Conservation (phyloP, 2,113 vertebrate genomes). For the Erythrocebus patas region DNA sequence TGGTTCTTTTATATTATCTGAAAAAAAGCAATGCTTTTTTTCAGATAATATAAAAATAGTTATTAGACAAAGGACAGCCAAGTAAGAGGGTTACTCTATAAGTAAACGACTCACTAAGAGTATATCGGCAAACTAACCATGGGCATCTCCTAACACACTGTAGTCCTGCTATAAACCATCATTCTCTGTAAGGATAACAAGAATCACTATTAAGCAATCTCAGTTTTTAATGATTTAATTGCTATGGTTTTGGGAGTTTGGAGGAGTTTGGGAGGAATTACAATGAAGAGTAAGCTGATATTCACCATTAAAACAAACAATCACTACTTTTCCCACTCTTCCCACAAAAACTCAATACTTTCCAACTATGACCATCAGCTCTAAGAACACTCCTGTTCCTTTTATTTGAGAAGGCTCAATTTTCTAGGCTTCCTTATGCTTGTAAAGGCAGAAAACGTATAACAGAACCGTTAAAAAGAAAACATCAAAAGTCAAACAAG, state of each 20-base stretch:
- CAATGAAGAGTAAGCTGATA: slow-evolving; percentile 1
- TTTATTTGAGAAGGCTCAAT: slow-evolving; percentile 22
- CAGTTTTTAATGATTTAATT: not conserved
- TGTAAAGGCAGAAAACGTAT: not conserved
- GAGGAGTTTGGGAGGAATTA: not conserved
- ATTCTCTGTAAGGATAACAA: not conserved
- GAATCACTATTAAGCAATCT: slow-evolving; percentile 6
- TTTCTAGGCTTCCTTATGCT: slow-evolving; percentile 45
- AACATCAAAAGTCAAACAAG: slow-evolving; percentile 46
- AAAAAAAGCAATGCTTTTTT: not conserved
- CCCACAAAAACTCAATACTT: not conserved
- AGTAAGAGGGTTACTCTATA: not conserved
- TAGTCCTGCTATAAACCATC: not conserved
- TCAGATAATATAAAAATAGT: slow-evolving; percentile 1
- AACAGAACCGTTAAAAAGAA: slow-evolving; percentile 34
- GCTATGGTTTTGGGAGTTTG: not conserved
- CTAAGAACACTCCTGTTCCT: slow-evolving; percentile 6
- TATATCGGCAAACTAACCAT: slow-evolving; percentile 29
- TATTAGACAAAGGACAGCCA: not conserved
- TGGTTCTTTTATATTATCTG: not conserved
- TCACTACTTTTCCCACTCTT: not conserved
- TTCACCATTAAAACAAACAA: slow-evolving; percentile 25
- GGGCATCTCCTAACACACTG: not conserved
- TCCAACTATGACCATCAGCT: not conserved
- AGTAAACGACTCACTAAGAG: slow-evolving; percentile 11